A percentile compares a stretch with the other conserved stretches of the same genome.
These are phyloP conservation scores for Drosophila siamana DNA, from an alignment of 2,888 invertebrate genomes.

Conservation along the genomic window DNA sequence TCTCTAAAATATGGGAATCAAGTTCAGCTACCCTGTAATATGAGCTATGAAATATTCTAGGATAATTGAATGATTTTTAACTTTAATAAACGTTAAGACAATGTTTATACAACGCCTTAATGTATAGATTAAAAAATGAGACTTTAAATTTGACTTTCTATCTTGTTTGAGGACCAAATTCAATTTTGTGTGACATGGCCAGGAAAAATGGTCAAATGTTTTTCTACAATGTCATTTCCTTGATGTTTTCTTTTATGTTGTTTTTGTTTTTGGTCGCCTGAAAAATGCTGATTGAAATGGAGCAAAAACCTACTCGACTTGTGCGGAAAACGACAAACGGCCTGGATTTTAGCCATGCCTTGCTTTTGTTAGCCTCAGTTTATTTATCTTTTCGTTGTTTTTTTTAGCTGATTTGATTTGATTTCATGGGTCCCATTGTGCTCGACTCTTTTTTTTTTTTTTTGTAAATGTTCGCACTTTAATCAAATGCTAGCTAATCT, in stretches of 20 bases:
- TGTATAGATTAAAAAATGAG: constrained; percentile 5
- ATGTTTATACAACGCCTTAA: not conserved
- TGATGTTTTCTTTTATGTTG: constrained; percentile 66
- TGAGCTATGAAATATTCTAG: not conserved
- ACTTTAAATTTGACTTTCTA: constrained; percentile 33
- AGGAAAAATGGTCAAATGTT: constrained; percentile 79
- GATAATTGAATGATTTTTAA: not conserved
- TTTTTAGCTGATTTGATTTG: constrained; percentile 70
- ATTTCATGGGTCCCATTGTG: constrained; percentile 53
- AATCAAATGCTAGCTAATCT: constrained; percentile 80
- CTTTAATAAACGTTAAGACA: not conserved
- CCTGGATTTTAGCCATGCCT: constrained; percentile 40
- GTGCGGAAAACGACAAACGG: constrained; percentile 9
- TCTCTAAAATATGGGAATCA: no score
- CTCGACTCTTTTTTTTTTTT: constrained; percentile 31
- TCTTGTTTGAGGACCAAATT: constrained; percentile 60
- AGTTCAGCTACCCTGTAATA: not conserved
- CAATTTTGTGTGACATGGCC: constrained; percentile 71
- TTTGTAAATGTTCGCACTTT: constrained; percentile 72
- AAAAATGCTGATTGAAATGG: constrained; percentile 77
- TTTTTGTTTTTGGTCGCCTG: constrained; percentile 34
- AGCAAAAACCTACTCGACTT: constrained; percentile 24
- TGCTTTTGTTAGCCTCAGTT: constrained; percentile 58
- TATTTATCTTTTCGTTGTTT: constrained; percentile 50
- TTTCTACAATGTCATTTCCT: constrained; percentile 77